Evolutionary conservation across 2,888 invertebrate species (phyloP).

Genomic region (Syrista parreyssii): DNA sequence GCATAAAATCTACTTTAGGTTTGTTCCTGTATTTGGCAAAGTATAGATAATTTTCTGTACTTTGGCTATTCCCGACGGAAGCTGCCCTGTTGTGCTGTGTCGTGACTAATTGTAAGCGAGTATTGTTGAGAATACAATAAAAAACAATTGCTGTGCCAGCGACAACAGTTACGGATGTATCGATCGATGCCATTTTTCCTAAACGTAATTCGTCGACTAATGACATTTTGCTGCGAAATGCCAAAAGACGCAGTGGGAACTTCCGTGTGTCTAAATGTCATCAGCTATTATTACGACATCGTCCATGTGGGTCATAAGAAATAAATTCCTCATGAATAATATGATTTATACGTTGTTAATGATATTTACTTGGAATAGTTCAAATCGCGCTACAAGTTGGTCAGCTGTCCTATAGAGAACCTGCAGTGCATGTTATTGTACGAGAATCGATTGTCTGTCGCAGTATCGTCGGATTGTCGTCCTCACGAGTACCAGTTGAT

Average conservation of each 20-base stretch:
- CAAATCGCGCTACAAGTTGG: not conserved
- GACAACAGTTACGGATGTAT: not conserved
- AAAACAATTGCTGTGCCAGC: too few species aligned
- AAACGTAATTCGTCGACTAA: not conserved
- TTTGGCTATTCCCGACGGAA: not conserved
- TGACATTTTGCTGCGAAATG: constrained; percentile 20
- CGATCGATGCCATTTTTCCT: not conserved
- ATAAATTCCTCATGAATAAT: too few species aligned
- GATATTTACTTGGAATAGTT: not conserved
- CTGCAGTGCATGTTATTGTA: not conserved
- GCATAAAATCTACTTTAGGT: not conserved
- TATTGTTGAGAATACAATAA: not conserved
- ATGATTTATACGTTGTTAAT: not conserved
- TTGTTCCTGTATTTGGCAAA: not conserved
- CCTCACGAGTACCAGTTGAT: not conserved
- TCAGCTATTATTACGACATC: not conserved
- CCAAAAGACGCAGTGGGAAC: not conserved
- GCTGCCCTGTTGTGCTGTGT: not conserved
- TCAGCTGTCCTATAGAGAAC: not conserved
- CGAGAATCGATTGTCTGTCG: not conserved
- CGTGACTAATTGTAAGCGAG: not conserved
- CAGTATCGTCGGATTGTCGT: not conserved
- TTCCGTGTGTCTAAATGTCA: not conserved
- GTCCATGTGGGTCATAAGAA: not conserved
- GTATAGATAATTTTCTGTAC: not conserved